Conservation (phyloP, 1,140 invertebrate species). For the Drosophila ogumai region DNA sequence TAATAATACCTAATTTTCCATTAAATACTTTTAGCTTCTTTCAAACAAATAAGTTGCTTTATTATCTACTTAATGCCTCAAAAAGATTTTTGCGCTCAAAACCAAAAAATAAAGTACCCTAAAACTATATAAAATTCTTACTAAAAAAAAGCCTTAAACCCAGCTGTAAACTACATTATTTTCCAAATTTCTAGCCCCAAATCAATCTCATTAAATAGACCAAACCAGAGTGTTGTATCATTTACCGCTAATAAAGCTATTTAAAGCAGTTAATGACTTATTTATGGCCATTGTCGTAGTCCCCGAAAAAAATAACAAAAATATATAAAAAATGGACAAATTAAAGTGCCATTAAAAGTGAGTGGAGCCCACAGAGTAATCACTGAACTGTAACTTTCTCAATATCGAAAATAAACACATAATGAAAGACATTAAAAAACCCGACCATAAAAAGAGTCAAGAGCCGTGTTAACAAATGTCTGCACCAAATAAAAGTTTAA, state of each 20-base stretch:
- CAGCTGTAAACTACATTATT: background rate
- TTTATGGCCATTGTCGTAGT: constrained; percentile 59
- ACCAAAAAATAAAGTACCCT: background rate
- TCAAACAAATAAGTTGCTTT: background rate
- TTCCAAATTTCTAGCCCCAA: constrained; percentile 11
- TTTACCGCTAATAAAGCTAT: constrained; percentile 76
- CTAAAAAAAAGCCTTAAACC: background rate
- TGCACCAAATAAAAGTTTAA: constrained; percentile 11
- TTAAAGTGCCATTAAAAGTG: constrained; percentile 73
- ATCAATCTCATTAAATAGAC: constrained; percentile 36
- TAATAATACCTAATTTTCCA: background rate
- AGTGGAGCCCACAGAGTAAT: constrained; percentile 20
- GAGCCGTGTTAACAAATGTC: constrained; percentile 29
- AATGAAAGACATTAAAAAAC: constrained; percentile 38
- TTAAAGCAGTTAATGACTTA: constrained; percentile 79
- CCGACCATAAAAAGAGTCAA: constrained; percentile 46
- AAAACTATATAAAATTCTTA: background rate
- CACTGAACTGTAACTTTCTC: constrained; percentile 37
- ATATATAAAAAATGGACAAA: constrained; percentile 60
- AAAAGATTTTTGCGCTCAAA: background rate
- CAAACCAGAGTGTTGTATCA: constrained; percentile 38
- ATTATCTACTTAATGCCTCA: background rate
- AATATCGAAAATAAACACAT: constrained; percentile 16
- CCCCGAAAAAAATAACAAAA: constrained; percentile 4
- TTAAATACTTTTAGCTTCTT: too few relatives aligned